These are phyloP conservation scores for Xenops minutus DNA, from an alignment of 2,797 vertebrate genomes.

Conservation along the genomic window DNA sequence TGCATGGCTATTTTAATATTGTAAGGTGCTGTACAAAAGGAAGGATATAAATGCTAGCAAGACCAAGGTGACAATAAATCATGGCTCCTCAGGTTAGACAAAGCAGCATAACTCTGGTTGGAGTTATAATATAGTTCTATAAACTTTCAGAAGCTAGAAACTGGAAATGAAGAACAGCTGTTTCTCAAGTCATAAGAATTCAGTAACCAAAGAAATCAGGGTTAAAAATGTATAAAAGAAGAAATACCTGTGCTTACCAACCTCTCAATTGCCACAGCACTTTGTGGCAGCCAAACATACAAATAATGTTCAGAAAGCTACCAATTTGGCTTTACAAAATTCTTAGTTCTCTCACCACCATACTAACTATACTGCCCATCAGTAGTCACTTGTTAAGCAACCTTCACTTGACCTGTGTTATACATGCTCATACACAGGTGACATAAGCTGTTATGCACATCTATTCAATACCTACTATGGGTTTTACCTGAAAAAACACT, in stretches of 20 bases:
- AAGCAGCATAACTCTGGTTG: neutral
- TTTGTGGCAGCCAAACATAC: neutral
- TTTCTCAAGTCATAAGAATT: neutral
- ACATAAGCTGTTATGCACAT: neutral
- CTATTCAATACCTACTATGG: neutral
- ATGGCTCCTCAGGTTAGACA: neutral
- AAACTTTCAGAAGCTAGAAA: neutral
- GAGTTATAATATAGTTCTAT: neutral
- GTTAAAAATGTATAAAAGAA: neutral
- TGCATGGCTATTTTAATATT: neutral
- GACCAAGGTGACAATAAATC: neutral
- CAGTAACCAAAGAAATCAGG: neutral
- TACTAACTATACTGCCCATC: neutral
- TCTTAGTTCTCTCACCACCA: neutral
- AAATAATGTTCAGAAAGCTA: neutral
- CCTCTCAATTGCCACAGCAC: neutral
- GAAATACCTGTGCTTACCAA: neutral
- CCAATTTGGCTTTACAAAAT: neutral
- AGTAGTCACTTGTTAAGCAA: neutral
- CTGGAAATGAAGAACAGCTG: neutral
- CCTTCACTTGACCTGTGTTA: neutral
- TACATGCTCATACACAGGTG: neutral
- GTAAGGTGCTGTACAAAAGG: neutral
- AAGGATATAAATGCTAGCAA: neutral
- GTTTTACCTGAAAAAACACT: neutral